Conservation (phyloP, 2,113 vertebrate genomes). For the Epinephelus cyanopodus region DNA sequence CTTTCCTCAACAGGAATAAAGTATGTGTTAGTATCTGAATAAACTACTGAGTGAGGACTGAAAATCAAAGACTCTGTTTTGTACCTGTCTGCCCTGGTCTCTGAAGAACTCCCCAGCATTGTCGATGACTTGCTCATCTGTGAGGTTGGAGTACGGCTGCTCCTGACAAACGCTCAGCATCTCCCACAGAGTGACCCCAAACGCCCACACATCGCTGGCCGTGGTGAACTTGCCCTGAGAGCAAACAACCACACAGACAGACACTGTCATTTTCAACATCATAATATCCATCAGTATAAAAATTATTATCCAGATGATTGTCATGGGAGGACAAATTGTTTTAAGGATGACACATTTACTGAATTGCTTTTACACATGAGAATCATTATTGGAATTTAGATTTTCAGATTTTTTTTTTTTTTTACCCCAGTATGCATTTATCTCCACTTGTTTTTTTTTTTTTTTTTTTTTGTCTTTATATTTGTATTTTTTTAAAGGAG, state of each 20-base stretch:
- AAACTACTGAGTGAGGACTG: neutral
- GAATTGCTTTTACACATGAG: neutral
- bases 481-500: neutral
- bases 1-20: neutral
- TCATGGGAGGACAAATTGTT: neutral
- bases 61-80: neutral
- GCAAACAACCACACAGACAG: conserved; percentile 12
- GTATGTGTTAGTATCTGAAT: neutral
- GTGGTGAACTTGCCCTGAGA: conserved; percentile 94
- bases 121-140: conserved; percentile 94
- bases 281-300: neutral
- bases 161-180: conserved; percentile 94
- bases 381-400: neutral
- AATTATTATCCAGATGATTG: neutral
- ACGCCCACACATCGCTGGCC: conserved; percentile 94
- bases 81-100: conserved; percentile 92
- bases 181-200: conserved; percentile 95
- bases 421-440: too few species aligned
- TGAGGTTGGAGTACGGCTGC: conserved; percentile 93
- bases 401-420: neutral
- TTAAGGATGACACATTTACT: neutral
- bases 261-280: neutral
- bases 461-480: neutral
- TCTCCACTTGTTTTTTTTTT: too few species aligned
- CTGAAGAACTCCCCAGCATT: conserved; percentile 94